phyloP scores from a whole-genome alignment of 1,140 invertebrate species.

The Drosophila sulfurigaster region DNA sequence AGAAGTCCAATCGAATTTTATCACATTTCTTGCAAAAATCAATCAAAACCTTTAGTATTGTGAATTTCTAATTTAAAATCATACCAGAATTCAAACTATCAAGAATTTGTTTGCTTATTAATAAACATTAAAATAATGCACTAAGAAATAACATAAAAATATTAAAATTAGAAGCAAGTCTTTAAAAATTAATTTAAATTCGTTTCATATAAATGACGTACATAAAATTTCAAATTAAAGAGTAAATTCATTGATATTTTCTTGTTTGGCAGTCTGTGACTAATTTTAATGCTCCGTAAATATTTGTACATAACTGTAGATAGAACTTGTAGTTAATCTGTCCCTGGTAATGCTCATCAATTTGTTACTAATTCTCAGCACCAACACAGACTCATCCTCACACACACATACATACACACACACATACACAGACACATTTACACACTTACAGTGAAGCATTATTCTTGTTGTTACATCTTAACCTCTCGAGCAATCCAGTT shows the following conservation, averaged over 20 bases:
- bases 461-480: not conserved
- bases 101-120: too few relatives aligned
- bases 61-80: too few relatives aligned
- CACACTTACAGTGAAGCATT: not conserved
- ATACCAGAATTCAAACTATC: too few relatives aligned
- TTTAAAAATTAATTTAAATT: too few relatives aligned
- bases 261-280: not conserved
- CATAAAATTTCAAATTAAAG: not conserved
- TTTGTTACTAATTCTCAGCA: slow-evolving; percentile 38
- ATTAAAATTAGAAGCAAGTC: too few relatives aligned
- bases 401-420: not conserved
- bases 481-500: not conserved
- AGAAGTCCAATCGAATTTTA: too few relatives aligned
- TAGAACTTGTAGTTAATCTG: slow-evolving; percentile 6
- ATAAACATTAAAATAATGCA: too few relatives aligned
- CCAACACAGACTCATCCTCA: slow-evolving; percentile 16
- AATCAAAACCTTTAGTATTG: too few relatives aligned
- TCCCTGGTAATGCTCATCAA: slow-evolving; percentile 8
- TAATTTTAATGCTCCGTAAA: slow-evolving; percentile 1
- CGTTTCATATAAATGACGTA: too few relatives aligned
- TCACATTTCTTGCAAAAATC: too few relatives aligned
- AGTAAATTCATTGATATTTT: not conserved
- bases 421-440: not conserved
- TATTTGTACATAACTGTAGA: slow-evolving; percentile 6
- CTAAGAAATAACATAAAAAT: too few relatives aligned